These are phyloP conservation scores for Troides oblongomaculatus DNA, from an alignment of 2,888 invertebrate genomes.

Conservation along the genomic window DNA sequence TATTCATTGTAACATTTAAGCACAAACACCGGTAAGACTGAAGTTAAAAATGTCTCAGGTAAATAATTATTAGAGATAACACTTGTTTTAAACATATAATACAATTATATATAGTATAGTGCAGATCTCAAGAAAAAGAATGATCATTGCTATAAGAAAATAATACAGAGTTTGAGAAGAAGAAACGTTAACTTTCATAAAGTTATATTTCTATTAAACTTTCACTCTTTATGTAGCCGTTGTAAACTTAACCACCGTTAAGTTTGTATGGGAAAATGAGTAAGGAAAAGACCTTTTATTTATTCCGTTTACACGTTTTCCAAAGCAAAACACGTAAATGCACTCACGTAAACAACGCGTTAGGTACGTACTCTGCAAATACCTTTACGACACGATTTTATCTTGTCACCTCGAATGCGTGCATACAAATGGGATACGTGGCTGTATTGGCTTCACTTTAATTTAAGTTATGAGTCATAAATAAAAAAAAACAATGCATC, in stretches of 20 bases:
- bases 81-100: too few species aligned
- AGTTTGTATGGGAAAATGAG: background rate
- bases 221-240: background rate
- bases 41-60: too few species aligned
- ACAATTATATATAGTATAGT: too few species aligned
- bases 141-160: too few species aligned
- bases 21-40: too few species aligned
- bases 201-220: background rate
- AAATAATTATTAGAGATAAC: too few species aligned
- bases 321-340: slow-evolving; percentile 8
- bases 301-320: background rate
- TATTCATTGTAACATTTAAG: too few species aligned
- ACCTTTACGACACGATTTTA: slow-evolving; percentile 20
- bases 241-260: background rate
- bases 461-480: too few species aligned
- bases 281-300: background rate
- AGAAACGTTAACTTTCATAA: too few species aligned
- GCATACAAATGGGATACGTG: slow-evolving; percentile 15
- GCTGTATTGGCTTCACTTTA: background rate
- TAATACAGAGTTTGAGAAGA: too few species aligned
- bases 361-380: slow-evolving; percentile 16
- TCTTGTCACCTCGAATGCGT: slow-evolving; percentile 16
- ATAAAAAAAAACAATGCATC: too few species aligned
- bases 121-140: too few species aligned
- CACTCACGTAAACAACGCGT: slow-evolving; percentile 20